Evolutionary conservation across 2,797 vertebrate species (phyloP), one percentile per base, ranked within the genome.

Genomic region (Typhlichthys eigenmanni): DNA sequence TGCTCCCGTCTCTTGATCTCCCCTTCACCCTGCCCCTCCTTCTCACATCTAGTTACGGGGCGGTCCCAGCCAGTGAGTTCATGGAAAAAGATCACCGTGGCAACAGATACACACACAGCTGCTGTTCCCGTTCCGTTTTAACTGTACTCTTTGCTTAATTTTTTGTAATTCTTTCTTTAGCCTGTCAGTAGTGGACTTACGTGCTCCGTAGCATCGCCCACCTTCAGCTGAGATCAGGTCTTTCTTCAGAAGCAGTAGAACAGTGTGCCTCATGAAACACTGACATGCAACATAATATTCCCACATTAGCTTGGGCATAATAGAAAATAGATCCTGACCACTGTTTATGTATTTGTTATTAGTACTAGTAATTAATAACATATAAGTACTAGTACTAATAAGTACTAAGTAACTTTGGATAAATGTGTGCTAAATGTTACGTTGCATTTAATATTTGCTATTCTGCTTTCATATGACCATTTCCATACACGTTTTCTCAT

Each of bases 71-170:
- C 71, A 60, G 71, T 89, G 90, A 91, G 72, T 88, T 86, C 80
- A 90, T 90, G 89, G 86, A 90, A 89, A 87, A 60, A 7, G 9
- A 83, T 85, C 77, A 59, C 84, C 79, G 83, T 85, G 80, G 88
- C 67, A 87, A 90, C 89, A 88, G 85, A 85, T 86, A 80, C 66
- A 86, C 69, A 85, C 3, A 82, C 38, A 57, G 43, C 38, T 45
- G 71, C 75, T 61, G 52, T 72, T 53, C 63, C 69, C 80, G 88
- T 86, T 79, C 75, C 56, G 67, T 84, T 87, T 73, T 73, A 73
- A 78, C 75, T 59, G 58, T 76, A 80, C 76, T 75, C 60, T 83
- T 82, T 79, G 64, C 56, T 29, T 57, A 68, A 43, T 75, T 76
- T 73, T 72, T 77, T 69, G 67, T 58, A 66, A 60, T 71, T 74